A percentile compares a stretch with the other conserved stretches of the same genome.
phyloP scores from a whole-genome alignment of 2,797 vertebrate species.

The Cottoperca gobio region DNA sequence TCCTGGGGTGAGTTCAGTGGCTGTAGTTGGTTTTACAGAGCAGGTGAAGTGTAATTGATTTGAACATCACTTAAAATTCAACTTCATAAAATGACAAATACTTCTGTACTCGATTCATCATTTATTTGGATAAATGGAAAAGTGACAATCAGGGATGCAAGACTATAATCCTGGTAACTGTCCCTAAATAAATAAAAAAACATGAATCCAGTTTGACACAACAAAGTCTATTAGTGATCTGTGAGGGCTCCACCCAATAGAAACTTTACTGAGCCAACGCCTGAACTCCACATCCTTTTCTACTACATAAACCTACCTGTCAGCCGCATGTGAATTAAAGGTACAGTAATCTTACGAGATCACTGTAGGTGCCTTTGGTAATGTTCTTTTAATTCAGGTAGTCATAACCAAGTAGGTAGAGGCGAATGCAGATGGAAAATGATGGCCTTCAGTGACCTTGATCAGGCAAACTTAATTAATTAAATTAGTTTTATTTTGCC shows the following conservation, averaged over 20 bases:
- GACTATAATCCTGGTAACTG: neutral
- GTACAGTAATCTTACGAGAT: too few species aligned
- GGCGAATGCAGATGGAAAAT: neutral
- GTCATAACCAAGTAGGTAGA: neutral
- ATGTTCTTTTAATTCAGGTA: neutral
- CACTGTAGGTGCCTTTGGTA: too few species aligned
- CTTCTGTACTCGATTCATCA: neutral
- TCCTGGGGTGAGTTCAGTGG: neutral
- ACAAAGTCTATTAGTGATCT: neutral
- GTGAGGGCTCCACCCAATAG: constrained; percentile 33
- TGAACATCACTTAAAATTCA: neutral
- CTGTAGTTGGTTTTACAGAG: neutral
- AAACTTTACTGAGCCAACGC: constrained; percentile 37
- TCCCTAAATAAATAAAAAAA: neutral
- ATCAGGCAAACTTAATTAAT: neutral
- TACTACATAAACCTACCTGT: neutral
- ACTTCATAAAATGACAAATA: neutral
- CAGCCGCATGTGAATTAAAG: neutral
- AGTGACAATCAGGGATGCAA: neutral
- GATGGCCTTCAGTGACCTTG: neutral
- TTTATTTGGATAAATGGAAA: neutral
- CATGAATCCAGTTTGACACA: neutral
- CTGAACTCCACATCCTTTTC: constrained; percentile 44
- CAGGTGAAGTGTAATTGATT: neutral
- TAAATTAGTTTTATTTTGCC: neutral